phyloP scores from a whole-genome alignment of 2,797 vertebrate species.

The Clamator glandarius region DNA sequence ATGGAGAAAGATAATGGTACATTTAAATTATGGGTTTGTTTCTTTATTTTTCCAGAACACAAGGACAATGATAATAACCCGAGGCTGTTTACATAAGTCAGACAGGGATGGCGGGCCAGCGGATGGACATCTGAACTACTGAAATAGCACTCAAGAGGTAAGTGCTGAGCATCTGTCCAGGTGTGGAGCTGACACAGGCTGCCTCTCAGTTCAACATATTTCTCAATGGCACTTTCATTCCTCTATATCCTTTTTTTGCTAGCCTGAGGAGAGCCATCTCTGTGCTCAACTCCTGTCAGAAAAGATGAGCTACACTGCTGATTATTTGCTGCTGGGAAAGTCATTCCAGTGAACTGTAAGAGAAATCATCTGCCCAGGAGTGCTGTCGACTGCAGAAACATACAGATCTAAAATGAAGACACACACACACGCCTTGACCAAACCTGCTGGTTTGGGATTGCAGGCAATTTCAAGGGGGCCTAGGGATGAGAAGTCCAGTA shows the following conservation, averaged over 20 bases:
- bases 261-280: conserved; percentile 56
- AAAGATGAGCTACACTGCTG: conserved; percentile 65
- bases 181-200: not conserved
- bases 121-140: not conserved
- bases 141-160: not conserved
- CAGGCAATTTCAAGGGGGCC: not conserved
- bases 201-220: not conserved
- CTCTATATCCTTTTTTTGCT: conserved; percentile 21
- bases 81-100: not conserved
- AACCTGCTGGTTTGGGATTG: not conserved
- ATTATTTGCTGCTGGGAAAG: conserved; percentile 70
- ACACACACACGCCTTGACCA: not conserved
- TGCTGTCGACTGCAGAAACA: not conserved
- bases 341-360: conserved; percentile 62
- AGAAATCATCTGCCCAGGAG: conserved; percentile 53
- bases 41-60: not conserved
- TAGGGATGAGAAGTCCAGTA: not conserved
- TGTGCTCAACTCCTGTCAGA: conserved; percentile 64
- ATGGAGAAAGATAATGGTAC: not conserved
- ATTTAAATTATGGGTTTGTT: not conserved
- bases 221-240: conserved; percentile 38
- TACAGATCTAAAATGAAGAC: conserved; percentile 8
- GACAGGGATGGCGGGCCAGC: not conserved
- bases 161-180: not conserved
- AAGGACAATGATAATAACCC: not conserved